These are phyloP conservation scores for Mylabris sibirica DNA, from an alignment of 2,888 invertebrate species.

Conservation along the genomic window DNA sequence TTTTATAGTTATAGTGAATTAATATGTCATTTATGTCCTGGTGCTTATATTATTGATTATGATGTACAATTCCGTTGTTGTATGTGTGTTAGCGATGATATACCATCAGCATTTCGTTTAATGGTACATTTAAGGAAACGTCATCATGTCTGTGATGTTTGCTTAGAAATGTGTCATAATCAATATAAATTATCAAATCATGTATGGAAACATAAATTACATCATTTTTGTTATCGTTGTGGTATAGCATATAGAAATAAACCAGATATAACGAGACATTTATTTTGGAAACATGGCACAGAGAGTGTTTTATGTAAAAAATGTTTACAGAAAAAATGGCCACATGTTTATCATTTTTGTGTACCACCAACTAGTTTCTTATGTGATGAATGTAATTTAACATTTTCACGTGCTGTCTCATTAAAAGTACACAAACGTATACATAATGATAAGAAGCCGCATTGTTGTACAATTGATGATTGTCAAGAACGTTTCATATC, in stretches of 20 bases:
- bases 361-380: constrained; percentile 79
- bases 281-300: constrained; percentile 93
- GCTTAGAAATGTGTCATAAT: constrained; percentile 81
- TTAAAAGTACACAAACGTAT: constrained; percentile 85
- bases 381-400: constrained; percentile 82
- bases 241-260: constrained; percentile 89
- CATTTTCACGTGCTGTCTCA: constrained; percentile 78
- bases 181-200: constrained; percentile 84
- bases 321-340: constrained; percentile 90
- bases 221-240: constrained; percentile 87
- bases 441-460: constrained; percentile 73
- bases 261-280: constrained; percentile 86
- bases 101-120: constrained; percentile 86
- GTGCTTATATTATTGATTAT: constrained; percentile 70
- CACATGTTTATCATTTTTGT: constrained; percentile 90
- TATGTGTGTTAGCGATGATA: constrained; percentile 76
- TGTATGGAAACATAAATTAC: constrained; percentile 89
- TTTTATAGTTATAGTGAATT: constrained; percentile 89
- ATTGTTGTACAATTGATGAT: constrained; percentile 73
- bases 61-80: constrained; percentile 83
- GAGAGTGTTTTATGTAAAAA: constrained; percentile 85
- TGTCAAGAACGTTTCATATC: constrained; percentile 84
- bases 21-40: constrained; percentile 86
- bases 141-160: constrained; percentile 88
- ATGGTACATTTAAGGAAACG: constrained; percentile 88